Conservation (phyloP, 2,888 invertebrate genomes). For the Blastobasis adustella region DNA sequence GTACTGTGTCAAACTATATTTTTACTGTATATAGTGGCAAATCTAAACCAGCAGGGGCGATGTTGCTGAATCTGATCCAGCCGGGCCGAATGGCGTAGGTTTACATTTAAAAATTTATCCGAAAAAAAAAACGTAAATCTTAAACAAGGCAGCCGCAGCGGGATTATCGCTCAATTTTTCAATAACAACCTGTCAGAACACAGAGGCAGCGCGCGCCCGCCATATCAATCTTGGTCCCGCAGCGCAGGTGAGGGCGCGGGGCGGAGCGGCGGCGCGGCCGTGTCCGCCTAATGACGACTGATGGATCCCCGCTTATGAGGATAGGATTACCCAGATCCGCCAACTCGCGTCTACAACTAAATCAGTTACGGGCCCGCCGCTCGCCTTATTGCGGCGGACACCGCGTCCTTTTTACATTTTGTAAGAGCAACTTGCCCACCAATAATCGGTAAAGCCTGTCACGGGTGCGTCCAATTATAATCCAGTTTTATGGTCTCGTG, state of each 20-base stretch:
- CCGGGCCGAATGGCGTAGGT: background rate
- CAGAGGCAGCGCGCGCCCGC: constrained; percentile 32
- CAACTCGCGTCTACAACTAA: constrained; percentile 46
- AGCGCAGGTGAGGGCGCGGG: constrained; percentile 37
- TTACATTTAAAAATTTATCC: constrained; percentile 6
- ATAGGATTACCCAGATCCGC: constrained; percentile 51
- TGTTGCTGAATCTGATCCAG: background rate
- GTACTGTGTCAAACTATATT: no score
- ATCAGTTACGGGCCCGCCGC: constrained; percentile 36
- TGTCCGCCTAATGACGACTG: constrained; percentile 66
- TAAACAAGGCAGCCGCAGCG: constrained; percentile 42
- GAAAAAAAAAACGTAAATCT: constrained; percentile 33
- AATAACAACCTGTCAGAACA: constrained; percentile 62
- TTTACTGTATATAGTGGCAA: no score
- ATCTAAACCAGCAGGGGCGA: no score
- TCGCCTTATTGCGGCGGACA: constrained; percentile 19
- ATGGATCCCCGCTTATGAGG: constrained; percentile 59
- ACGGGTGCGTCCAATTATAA: no score
- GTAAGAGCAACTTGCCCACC: constrained; percentile 6
- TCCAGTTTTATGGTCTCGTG: constrained; percentile 15
- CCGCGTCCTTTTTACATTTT: constrained; percentile 15
- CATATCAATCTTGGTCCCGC: constrained; percentile 61
- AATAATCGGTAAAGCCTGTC: constrained; percentile 7
- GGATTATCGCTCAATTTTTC: constrained; percentile 70
- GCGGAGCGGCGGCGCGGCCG: constrained; percentile 21